Base-by-base conservation (phyloP, 2,888 invertebrate genomes). In the Drosophila mimetica region DNA sequence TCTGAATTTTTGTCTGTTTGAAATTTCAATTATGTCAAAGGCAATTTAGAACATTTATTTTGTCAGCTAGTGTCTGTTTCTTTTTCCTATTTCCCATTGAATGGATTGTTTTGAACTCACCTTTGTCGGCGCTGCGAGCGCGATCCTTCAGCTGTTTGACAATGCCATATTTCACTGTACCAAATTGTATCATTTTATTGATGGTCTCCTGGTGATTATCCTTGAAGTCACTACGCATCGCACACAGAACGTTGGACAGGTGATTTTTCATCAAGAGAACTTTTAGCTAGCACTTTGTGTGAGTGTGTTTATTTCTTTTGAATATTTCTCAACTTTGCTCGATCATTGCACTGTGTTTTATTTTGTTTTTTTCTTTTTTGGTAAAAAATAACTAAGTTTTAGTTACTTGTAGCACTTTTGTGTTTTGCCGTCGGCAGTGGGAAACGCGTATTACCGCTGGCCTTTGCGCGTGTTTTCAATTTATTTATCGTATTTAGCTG, bases 151-250 rank as follows among this genome's bases (percentile, higher is more conserved):
- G 88, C 83, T 92, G 92, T 89, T 92, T 92, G 77, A 92, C 93
- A 91, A 94, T 94, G 93, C 93, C 93, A 92, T 93, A 94, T 93
- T 93, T 94, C 90, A 94, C 93, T 90, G 93, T 94, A 91, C 93
- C 93, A 93, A 94, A 93, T 92, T 93, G 93, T 93, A 93, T 93
- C 94, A 94, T 94, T 92, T 92, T 93, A 90, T 90, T 92, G 89
- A 91, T 90, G 88, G 92, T 92, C 90, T 91, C 90, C 91, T 91
- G 90, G 90, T 91, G 90, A 90, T 89, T 91, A 90, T 91, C 91
- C 85, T 91, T 92, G 73, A 90, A 91, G 89, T 92, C 91, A 91
- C 91, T 91, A 90, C 91, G 91, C 91, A 91, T 91, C 86, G 91
- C 91, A 91, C 91, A 89, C 89, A 90, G 82, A 81, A 89, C 87